Conservation (phyloP, 2,113 vertebrate genomes). For the Limnothrissa miodon region DNA sequence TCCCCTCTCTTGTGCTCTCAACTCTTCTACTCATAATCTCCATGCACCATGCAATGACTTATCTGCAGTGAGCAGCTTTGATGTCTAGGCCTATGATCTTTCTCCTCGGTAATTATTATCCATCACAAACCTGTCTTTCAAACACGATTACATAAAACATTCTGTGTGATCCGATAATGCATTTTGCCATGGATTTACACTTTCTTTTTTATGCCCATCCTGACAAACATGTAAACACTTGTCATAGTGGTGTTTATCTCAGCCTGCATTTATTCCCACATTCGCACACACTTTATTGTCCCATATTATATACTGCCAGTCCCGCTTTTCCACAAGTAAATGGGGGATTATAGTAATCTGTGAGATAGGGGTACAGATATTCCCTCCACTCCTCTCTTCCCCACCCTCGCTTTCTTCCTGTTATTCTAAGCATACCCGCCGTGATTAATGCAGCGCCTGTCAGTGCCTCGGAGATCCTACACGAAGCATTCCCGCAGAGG, state of each 20-base stretch:
- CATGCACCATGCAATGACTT: conserved; percentile 1
- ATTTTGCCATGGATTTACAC: neutral
- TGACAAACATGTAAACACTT: neutral
- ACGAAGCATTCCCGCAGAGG: neutral
- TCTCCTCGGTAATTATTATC: conserved; percentile 1
- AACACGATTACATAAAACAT: neutral
- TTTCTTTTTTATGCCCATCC: neutral
- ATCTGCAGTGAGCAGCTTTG: conserved; percentile 3
- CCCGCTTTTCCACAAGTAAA: conserved; percentile 18
- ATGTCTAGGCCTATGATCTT: conserved; percentile 2
- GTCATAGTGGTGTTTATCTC: neutral
- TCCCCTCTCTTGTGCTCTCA: neutral
- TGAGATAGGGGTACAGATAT: conserved; percentile 6
- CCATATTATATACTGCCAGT: conserved; percentile 22
- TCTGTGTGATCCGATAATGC: neutral
- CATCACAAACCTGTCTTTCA: conserved; percentile 19
- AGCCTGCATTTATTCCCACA: neutral
- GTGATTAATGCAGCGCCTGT: neutral
- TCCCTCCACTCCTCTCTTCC: conserved; percentile 4
- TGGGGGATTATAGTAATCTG: conserved; percentile 35
- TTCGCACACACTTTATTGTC: neutral
- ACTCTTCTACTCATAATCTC: neutral
- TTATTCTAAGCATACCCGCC: conserved; percentile 3
- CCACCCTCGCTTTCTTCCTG: conserved; percentile 8
- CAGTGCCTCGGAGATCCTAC: neutral